A percentile compares a stretch with the other conserved stretches of the same genome.
These are phyloP conservation scores for Stenopsyche tienmushanensis DNA, from an alignment of 1,140 invertebrate genomes.

Conservation along the genomic window DNA sequence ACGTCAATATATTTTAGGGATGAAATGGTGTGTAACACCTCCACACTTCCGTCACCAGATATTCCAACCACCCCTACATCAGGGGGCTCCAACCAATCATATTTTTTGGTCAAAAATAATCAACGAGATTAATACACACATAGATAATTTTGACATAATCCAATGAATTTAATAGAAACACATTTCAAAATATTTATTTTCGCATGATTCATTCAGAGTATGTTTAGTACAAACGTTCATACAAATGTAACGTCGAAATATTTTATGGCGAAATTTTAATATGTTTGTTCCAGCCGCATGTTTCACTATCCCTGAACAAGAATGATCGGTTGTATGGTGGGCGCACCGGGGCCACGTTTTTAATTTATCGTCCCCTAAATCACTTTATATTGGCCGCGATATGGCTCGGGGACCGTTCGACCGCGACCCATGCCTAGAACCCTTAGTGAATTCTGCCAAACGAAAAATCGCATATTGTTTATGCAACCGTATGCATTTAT, in stretches of 20 bases:
- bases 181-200: no score
- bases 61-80: slow-evolving; percentile 23
- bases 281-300: no score
- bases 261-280: no score
- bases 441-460: not conserved
- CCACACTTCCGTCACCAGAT: slow-evolving; percentile 38
- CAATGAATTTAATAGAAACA: no score
- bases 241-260: no score
- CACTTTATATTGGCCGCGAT: slow-evolving; percentile 46
- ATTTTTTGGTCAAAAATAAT: no score
- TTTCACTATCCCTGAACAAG: slow-evolving; percentile 2
- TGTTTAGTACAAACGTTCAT: no score
- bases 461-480: slow-evolving; percentile 2
- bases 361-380: slow-evolving; percentile 56
- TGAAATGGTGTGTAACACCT: slow-evolving; percentile 40
- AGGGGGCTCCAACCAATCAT: no score
- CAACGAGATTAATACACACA: no score
- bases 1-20: slow-evolving; percentile 38
- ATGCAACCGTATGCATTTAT: not conserved
- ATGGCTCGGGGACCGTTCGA: slow-evolving; percentile 45
- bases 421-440: slow-evolving; percentile 35
- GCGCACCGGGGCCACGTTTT: slow-evolving; percentile 49
- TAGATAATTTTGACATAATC: no score
- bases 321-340: slow-evolving; percentile 28
- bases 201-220: no score